Conservation (phyloP, 2,113 vertebrate genomes). For the Hemichromis elongatus region DNA sequence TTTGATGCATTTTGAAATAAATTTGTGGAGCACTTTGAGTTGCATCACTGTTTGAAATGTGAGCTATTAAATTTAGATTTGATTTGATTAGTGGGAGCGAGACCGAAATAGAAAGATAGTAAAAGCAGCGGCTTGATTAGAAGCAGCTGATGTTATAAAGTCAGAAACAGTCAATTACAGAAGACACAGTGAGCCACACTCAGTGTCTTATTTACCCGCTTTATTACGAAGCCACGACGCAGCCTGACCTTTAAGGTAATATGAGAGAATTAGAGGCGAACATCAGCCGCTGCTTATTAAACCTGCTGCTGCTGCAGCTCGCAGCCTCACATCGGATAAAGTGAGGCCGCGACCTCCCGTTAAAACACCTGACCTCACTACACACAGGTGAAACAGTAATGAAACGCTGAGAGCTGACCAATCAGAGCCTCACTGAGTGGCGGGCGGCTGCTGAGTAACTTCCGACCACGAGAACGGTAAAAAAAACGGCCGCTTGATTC, state of each 20-base stretch:
- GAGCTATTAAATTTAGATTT: constrained; percentile 50
- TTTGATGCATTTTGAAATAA: constrained; percentile 30
- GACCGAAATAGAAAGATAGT: constrained; percentile 46
- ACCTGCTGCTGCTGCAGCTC: constrained; percentile 13
- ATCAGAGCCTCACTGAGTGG: not conserved
- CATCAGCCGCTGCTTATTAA: constrained; percentile 45
- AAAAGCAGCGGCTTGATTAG: constrained; percentile 46
- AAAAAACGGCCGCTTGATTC: not conserved
- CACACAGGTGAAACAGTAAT: constrained; percentile 16
- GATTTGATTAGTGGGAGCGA: constrained; percentile 38
- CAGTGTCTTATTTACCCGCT: constrained; percentile 56
- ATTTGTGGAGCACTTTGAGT: not conserved
- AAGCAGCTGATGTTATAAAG: constrained; percentile 47
- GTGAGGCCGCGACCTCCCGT: constrained; percentile 16
- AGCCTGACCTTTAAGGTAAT: constrained; percentile 62
- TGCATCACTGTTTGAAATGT: constrained; percentile 14
- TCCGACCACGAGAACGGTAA: not conserved
- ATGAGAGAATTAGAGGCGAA: constrained; percentile 52
- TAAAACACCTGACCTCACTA: constrained; percentile 33
- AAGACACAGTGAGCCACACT: constrained; percentile 33
- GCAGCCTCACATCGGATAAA: constrained; percentile 12
- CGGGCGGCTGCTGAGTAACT: not conserved
- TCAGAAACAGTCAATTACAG: constrained; percentile 54
- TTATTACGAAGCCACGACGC: constrained; percentile 53
- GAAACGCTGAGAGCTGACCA: not conserved